Evolutionary conservation across 2,797 vertebrate genomes (phyloP), one percentile per base, ranked within the genome.

Genomic region (Iguana delicatissima): DNA sequence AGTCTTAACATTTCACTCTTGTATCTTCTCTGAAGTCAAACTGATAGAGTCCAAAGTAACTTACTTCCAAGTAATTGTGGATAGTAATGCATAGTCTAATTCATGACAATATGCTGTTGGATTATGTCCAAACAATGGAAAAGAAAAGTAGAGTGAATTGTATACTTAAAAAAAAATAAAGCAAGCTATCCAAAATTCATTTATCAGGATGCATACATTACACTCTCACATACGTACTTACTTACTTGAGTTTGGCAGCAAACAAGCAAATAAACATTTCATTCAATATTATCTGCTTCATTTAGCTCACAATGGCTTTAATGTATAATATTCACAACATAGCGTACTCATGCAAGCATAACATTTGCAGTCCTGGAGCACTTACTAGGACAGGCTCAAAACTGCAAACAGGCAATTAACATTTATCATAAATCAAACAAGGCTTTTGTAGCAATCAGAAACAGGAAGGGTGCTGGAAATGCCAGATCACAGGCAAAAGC

Each of bases 341-440:
- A 89, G 3, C 89, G 55, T 74, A 90, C 86, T 96, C 91, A 64
- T 94, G 87, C 86, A 89, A 95, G 88, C 79, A 0, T 93, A 93
- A 91, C 88, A 95, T 96, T 96, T 96, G 93, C 86, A 95, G 90
- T 94, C 89, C 90, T 94, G 89, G 59, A 95, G 90, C 64, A 91
- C 69, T 92, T 86, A 93, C 80, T 86, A 92, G 92, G 92, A 94
- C 92, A 96, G 91, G 67, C 83, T 93, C 89, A 67, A 95, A 96
- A 91, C 92, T 85, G 93, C 92, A 93, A 91, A 81, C 96, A 95
- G 77, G 91, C 94, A 97, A 96, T 96, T 96, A 97, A 91, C 91
- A 96, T 96, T 96, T 96, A 91, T 93, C 91, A 96, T 95, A 95
- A 96, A 96, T 97, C 95, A 95, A 95, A 95, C 13, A 90, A 94